Evolutionary conservation across 2,113 vertebrate species (phyloP).

Genomic region (Stercorarius parasiticus): DNA sequence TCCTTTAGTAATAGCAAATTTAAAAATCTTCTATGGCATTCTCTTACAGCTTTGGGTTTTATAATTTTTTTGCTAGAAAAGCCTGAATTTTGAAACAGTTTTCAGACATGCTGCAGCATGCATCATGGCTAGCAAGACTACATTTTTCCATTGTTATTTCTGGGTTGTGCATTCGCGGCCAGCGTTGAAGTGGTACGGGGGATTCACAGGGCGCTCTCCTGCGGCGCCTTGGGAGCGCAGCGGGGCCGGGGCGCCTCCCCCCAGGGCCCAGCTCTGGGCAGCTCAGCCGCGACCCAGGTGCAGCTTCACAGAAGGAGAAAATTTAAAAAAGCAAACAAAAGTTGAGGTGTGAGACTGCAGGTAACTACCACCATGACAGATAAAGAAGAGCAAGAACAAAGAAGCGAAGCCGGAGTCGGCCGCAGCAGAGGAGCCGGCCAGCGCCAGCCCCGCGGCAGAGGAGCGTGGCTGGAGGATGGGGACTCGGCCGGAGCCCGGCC

Average conservation of each 20-base stretch:
- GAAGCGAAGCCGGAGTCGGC: background rate
- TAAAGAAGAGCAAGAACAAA: background rate
- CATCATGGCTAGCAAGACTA: background rate
- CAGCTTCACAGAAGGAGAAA: background rate
- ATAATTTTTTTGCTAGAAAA: background rate
- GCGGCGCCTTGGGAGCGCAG: accelerated
- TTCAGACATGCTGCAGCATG: background rate
- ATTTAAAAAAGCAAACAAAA: background rate
- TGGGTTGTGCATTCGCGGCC: background rate
- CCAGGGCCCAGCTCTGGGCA: background rate
- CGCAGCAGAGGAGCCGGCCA: too few species aligned
- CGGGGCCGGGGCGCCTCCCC: too few species aligned
- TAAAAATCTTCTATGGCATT: background rate
- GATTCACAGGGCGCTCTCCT: background rate
- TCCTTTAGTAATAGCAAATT: background rate
- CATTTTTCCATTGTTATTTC: background rate
- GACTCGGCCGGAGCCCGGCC: background rate
- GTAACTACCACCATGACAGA: background rate
- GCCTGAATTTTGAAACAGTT: background rate
- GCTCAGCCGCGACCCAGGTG: background rate
- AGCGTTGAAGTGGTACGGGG: accelerated
- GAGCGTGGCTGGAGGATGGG: background rate
- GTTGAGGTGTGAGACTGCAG: background rate
- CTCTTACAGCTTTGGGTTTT: background rate
- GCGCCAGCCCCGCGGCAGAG: background rate